Evolutionary conservation across 2,888 invertebrate species (phyloP), one percentile per base, ranked within the genome.

Genomic region (Platynereis dumerilii): DNA sequence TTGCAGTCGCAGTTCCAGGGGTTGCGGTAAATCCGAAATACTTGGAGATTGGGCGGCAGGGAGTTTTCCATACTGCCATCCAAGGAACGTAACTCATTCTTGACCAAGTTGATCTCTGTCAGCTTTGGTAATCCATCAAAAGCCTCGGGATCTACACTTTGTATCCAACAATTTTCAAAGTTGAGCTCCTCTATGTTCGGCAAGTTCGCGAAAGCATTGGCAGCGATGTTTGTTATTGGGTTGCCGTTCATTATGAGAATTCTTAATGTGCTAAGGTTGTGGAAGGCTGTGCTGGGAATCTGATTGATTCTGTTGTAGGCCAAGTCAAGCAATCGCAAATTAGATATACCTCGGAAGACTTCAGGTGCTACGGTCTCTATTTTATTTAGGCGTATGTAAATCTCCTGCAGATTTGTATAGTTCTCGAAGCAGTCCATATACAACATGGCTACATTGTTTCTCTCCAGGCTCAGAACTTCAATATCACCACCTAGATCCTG

Each of bases 1-100:
- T 58, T 63, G 44, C 74, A 74, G 65, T 74, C 70, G 48, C 74
- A 74, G 28, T 44, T 22, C 74, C 74, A 74, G 12, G 67, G 71
- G 63, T 74, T 74, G 29, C 64, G 57, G 68, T 71, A 65, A 2
- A 74, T 64, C 17, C 74, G 67, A 7, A 74, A 48, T 2, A 72
- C 66, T 1, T 58, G 57, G 42, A 73, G 48, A 2, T 60, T 65
- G 24, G 52, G 24, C 15, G 72, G 71, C 12, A 73, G 55, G 24
- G 53, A 48, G 0, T 53, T 20, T 34, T 60, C 44, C 68, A 73
- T 62, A 15, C 53, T 44, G 1, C 57, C 28, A n/a, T 44, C 29
- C 42, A 73, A 55, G 3, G 22, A 44, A 22, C 54, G 55, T 29
- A 73, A 66, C 56, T 72, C 69, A 42, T 73, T 73, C 62, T 72